Evolutionary conservation across 92 coral and sea anemone genomes (phyloP), one percentile per base, ranked within the genome.

Genomic region (Epizoanthus stellaris): DNA sequence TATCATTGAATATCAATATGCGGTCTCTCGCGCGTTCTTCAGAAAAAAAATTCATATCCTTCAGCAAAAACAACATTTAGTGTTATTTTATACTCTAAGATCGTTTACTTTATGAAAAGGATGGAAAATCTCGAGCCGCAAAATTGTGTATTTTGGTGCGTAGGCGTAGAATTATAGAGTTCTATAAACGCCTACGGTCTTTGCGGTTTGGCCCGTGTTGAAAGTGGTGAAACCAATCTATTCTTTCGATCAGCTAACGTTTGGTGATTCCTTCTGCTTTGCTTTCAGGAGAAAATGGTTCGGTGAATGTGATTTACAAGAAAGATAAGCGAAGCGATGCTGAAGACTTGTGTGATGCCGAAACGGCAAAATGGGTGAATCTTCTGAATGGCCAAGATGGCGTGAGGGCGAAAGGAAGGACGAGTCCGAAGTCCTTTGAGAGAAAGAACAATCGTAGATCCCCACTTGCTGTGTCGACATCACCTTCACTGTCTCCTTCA

Each of bases 361-460:
- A 97, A 88, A 94, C 98, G 57, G 95, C 94, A 17, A 93, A 95
- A 25, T 94, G 98, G 98, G 95, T 94, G 20, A 93, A 90, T 71
- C 94, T 94, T 56, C 77, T 97, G 76, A 97, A 93, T 87, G 94
- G 94, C 82, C 95, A 93, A 76, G 91, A 92, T 86, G 84, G 90
- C 52, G 87, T 90, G 38, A 91, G 86, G 17, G 67, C 94, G 39
- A 89, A 77, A 81, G 58, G 61, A 79, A 71, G 80, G 60, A 75
- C 84, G 25, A 93, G 95, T 61, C 90, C 93, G 5, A 86, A 86
- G 63, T 77, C 93, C 5, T 86, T 86, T 56, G 89, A 88, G 3
- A 79, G 89, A 70, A 91, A 84, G 85, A 88, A 93, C 81, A 92
- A 74, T 67, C 98, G 94, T 81, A 90, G 98, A 8, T 92, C 99